Conservation (phyloP, 2,113 vertebrate genomes). For the Heloderma charlesbogerti region DNA sequence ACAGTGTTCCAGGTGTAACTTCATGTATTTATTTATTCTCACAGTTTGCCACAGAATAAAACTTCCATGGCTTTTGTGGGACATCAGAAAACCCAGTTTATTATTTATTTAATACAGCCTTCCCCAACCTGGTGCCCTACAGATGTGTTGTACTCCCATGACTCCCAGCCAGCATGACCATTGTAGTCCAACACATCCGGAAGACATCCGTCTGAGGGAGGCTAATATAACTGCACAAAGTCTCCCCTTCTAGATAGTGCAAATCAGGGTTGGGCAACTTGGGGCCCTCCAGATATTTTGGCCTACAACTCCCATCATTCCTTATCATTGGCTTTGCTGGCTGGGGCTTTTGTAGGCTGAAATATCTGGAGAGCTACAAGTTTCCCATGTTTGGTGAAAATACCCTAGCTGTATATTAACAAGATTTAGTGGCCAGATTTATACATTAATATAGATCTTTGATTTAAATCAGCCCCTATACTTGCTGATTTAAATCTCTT, state of each 20-base stretch:
- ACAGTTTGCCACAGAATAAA: background rate
- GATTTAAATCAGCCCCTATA: background rate
- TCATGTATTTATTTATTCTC: background rate
- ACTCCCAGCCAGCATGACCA: too few relatives aligned
- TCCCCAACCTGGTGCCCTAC: background rate
- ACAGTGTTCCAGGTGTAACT: background rate
- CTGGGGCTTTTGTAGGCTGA: too few relatives aligned
- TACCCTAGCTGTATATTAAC: background rate
- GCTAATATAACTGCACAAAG: background rate
- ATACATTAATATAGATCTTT: too few relatives aligned
- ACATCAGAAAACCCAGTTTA: background rate
- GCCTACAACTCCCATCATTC: too few relatives aligned
- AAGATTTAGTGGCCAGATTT: too few relatives aligned
- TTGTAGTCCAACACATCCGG: too few relatives aligned
- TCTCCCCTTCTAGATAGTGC: background rate
- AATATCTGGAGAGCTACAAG: too few relatives aligned
- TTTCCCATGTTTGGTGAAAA: background rate
- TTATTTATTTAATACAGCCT: background rate
- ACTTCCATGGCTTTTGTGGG: background rate
- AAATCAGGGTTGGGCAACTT: background rate
- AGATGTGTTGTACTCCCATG: too few relatives aligned
- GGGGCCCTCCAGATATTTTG: too few relatives aligned
- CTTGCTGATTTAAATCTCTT: background rate
- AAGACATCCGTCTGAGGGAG: too few relatives aligned
- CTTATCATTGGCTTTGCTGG: too few relatives aligned